Percentiles rank a stretch among this genome's conserved stretches.
phyloP scores from a whole-genome alignment of 2,113 vertebrate genomes.

The Entelurus aequoreus region DNA sequence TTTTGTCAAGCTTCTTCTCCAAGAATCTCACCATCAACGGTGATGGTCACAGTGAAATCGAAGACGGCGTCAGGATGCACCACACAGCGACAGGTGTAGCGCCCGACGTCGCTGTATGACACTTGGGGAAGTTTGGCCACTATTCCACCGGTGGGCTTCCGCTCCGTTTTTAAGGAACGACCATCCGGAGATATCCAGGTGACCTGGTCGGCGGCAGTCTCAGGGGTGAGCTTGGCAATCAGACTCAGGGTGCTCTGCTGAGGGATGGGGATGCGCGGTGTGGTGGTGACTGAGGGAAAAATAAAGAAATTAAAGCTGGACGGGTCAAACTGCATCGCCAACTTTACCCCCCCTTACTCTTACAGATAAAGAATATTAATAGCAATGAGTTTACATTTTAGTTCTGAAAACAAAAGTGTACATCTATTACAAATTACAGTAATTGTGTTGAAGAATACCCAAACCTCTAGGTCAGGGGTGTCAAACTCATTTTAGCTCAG shows the following conservation, averaged over 20 bases:
- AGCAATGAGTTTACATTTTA: no score
- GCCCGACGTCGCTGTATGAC: slow-evolving; percentile 34
- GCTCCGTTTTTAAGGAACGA: slow-evolving; percentile 39
- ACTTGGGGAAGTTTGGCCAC: slow-evolving; percentile 63
- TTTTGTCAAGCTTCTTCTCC: slow-evolving; percentile 1
- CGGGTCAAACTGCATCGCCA: no score
- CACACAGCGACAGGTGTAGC: slow-evolving; percentile 49
- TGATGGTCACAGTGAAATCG: slow-evolving; percentile 45
- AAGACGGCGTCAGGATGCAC: slow-evolving; percentile 31
- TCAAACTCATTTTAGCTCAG: no score
- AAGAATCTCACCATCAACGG: slow-evolving; percentile 34
- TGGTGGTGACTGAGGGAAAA: slow-evolving; percentile 41
- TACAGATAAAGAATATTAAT: no score
- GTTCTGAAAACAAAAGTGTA: no score
- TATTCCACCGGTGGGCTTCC: slow-evolving; percentile 1
- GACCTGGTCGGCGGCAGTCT: slow-evolving; percentile 24
- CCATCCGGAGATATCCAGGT: slow-evolving; percentile 57
- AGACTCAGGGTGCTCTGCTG: slow-evolving; percentile 56
- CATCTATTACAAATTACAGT: no score
- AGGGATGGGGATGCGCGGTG: slow-evolving; percentile 35
- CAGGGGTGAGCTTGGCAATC: slow-evolving; percentile 45
- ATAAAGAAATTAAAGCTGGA: not conserved
- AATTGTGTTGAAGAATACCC: no score
- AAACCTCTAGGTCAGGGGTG: no score
- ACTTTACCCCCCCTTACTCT: no score